Evolutionary conservation across 2,113 vertebrate genomes (phyloP).

Genomic region (Terrapene triunguis): DNA sequence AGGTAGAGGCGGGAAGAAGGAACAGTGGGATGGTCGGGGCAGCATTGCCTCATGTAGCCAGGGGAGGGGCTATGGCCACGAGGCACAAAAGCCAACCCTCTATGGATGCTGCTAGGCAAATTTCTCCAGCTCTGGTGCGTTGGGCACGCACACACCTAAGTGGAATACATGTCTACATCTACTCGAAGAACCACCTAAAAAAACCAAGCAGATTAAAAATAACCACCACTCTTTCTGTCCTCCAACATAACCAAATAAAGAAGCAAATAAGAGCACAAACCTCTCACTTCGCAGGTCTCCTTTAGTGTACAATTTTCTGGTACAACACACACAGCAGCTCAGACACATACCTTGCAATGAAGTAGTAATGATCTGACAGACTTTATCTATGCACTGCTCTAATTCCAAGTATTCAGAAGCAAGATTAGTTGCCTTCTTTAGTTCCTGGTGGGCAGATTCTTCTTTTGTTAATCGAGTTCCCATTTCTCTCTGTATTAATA

Average conservation of each 20-base stretch:
- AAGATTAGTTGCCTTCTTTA: conserved; percentile 73
- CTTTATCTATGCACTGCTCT: conserved; percentile 81
- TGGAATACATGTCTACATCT: neutral
- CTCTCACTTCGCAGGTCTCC: neutral
- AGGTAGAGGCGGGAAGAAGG: no score
- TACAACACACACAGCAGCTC: neutral
- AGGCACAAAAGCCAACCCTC: no score
- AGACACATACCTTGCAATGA: conserved; percentile 82
- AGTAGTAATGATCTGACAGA: conserved; percentile 76
- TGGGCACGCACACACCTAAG: neutral
- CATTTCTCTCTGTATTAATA: conserved; percentile 62
- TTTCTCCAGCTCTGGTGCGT: neutral
- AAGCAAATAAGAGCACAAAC: neutral
- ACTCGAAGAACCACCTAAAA: neutral
- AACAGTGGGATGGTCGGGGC: no score
- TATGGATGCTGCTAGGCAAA: neutral
- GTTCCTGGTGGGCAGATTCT: conserved; percentile 50
- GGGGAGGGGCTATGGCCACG: no score
- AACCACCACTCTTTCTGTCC: neutral
- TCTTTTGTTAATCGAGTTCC: conserved; percentile 48
- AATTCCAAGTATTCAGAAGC: conserved; percentile 83
- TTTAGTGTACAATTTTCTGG: neutral
- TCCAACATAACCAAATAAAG: neutral
- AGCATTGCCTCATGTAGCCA: no score
- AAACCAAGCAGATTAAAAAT: neutral